These are phyloP conservation scores for Phrynosoma platyrhinos DNA, from an alignment of 2,113 vertebrate species.

Conservation along the genomic window DNA sequence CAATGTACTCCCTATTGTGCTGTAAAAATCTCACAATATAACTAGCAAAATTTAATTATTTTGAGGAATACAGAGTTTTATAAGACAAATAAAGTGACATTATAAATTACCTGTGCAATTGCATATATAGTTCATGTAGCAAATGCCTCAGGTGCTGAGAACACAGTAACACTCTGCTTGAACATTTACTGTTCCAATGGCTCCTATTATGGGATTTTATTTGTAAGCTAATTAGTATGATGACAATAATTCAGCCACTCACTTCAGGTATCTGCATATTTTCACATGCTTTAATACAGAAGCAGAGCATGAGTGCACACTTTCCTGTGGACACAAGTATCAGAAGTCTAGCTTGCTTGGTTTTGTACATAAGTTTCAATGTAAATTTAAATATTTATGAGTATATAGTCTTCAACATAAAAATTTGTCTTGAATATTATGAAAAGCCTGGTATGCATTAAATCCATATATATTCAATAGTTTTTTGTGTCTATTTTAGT, in stretches of 20 bases:
- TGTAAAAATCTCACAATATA: not conserved
- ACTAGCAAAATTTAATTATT: not conserved
- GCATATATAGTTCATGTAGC: not conserved
- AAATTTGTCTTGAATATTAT: not conserved
- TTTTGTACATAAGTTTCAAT: not conserved
- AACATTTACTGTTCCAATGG: constrained; percentile 8
- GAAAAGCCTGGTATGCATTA: not conserved
- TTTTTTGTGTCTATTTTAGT: not conserved
- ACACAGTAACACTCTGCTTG: constrained; percentile 24
- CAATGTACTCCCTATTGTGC: not conserved
- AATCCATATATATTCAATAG: not conserved
- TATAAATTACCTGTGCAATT: not conserved
- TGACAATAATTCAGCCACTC: constrained; percentile 22
- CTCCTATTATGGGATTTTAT: not conserved
- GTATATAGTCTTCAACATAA: not conserved
- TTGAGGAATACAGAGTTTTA: not conserved
- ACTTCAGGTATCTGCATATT: not conserved
- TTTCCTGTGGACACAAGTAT: not conserved
- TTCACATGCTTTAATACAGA: not conserved
- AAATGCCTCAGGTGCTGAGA: constrained; percentile 15
- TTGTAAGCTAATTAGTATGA: not conserved
- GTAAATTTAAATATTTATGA: constrained; percentile 1
- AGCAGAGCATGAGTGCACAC: not conserved
- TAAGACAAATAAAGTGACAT: constrained; percentile 10
- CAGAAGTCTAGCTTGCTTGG: not conserved